Conservation (phyloP, 2,113 vertebrate species). For the Numida meleagris region DNA sequence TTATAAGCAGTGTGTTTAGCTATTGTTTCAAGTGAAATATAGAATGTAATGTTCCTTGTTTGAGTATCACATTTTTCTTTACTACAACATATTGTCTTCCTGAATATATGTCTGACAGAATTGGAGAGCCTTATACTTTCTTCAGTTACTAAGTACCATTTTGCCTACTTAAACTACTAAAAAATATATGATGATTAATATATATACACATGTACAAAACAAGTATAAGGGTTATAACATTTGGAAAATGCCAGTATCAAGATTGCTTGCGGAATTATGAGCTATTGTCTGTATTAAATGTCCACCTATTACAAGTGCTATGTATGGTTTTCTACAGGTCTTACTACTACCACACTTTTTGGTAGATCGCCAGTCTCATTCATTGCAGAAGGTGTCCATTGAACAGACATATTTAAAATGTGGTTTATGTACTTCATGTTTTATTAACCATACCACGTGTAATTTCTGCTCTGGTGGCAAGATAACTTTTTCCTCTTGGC, state of each 20-base stretch:
- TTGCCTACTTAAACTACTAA: not conserved
- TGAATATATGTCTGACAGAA: not conserved
- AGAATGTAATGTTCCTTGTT: constrained; percentile 18
- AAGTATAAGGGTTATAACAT: not conserved
- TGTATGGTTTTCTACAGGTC: not conserved
- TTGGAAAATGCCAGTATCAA: not conserved
- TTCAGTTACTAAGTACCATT: not conserved
- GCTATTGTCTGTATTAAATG: not conserved
- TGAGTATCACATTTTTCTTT: constrained; percentile 17
- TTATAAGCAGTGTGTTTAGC: constrained; percentile 9
- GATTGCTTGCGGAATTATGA: not conserved
- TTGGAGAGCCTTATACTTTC: not conserved
- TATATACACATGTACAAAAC: not conserved
- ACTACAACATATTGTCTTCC: not conserved
- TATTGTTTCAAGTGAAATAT: constrained; percentile 40
- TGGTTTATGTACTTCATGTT: not conserved
- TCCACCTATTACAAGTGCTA: too few relatives aligned
- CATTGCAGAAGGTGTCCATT: not conserved
- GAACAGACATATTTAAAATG: not conserved
- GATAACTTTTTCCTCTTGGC: not conserved
- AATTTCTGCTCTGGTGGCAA: not conserved
- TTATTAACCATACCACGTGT: not conserved
- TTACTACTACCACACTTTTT: not conserved
- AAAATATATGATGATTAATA: not conserved
- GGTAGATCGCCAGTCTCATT: not conserved